Percentiles rank a stretch among this genome's conserved stretches.
Evolutionary conservation across 2,797 vertebrate species (phyloP).

Genomic region (Tachyglossus aculeatus): DNA sequence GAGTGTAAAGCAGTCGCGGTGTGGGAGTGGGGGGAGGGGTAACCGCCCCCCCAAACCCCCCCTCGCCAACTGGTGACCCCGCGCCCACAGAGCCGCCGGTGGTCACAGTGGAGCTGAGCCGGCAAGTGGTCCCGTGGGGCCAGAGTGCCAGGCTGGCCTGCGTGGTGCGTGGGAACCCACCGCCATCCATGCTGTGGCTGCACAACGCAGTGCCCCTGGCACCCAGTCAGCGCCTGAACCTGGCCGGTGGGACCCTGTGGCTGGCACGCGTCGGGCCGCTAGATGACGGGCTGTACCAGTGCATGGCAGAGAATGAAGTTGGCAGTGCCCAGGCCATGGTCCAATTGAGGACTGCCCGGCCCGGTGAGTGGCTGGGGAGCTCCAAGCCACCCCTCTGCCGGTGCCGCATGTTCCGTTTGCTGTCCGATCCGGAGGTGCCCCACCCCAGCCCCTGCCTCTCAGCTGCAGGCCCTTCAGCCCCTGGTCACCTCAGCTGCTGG

Average conservation of each 20-base stretch:
- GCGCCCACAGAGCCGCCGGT: conserved; percentile 87
- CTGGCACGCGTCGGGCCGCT: conserved; percentile 85
- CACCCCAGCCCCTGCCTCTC: background rate
- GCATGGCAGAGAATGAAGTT: conserved; percentile 94
- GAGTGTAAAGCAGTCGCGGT: no score
- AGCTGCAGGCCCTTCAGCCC: no score
- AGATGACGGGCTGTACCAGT: conserved; percentile 95
- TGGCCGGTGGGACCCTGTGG: conserved; percentile 76
- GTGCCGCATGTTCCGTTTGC: background rate
- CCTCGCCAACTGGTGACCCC: no score
- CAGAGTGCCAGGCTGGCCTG: conserved; percentile 90
- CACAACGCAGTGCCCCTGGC: conserved; percentile 85
- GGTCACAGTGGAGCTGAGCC: conserved; percentile 90
- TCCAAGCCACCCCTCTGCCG: background rate
- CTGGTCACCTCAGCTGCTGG: no score
- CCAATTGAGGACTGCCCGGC: conserved; percentile 82
- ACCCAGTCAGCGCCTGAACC: conserved; percentile 81
- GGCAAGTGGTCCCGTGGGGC: conserved; percentile 83
- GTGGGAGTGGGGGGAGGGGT: no score
- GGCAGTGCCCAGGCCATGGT: conserved; percentile 91
- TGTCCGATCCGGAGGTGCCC: no score
- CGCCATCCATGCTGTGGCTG: conserved; percentile 89
- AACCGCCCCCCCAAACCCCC: no score
- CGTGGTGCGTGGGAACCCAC: conserved; percentile 87
- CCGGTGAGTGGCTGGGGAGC: conserved; percentile 77